Evolutionary conservation across 2,888 invertebrate species (phyloP), one percentile per base, ranked within the genome.

Genomic region (Drosophila anomelani): DNA sequence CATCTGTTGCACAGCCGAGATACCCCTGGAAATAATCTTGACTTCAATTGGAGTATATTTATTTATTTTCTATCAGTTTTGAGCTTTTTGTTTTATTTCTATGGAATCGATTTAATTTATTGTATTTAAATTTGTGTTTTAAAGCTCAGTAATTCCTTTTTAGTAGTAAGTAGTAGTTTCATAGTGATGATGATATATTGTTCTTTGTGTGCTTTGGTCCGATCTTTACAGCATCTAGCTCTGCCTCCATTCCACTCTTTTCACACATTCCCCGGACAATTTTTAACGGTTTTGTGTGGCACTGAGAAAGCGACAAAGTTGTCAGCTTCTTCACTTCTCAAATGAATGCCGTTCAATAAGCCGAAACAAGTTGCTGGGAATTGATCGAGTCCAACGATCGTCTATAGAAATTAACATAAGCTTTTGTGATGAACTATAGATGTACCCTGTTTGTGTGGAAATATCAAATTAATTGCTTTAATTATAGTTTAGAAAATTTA

Each of bases 271-370:
- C 73, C 77, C 77, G 74, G 79, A 53, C 55, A 70, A 82, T 85
- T 78, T 82, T 82, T 78, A 83, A 83, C 84, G 78, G 84, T 80
- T 77, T 79, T 70, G 77, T 77, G 76, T 71, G 55, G 64, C 56
- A 57, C 67, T 68, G 43, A 49, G 61, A 76, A 72, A 54, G 46
- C 67, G 68, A 68, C 67, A 67, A 67, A 68, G 67, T 49, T 67
- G 67, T 57, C 49, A 54, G 56, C 70, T 53, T 43, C 57, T 55
- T 66, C 67, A 67, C 36, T 68, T 68, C 49, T 67, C 49, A 43
- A 67, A 47, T 49, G 56, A 68, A 68, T 56, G 67, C 47, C 49
- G 68, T 57, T 57, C 57, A 67, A 67, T 68, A 49, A 49, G 67
- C 68, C 68, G 67, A 67, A 68, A 68, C 67, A 68, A 68, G 67